Evolutionary conservation across 2,888 invertebrate genomes (phyloP).

Genomic region (Conchocele bisecta): DNA sequence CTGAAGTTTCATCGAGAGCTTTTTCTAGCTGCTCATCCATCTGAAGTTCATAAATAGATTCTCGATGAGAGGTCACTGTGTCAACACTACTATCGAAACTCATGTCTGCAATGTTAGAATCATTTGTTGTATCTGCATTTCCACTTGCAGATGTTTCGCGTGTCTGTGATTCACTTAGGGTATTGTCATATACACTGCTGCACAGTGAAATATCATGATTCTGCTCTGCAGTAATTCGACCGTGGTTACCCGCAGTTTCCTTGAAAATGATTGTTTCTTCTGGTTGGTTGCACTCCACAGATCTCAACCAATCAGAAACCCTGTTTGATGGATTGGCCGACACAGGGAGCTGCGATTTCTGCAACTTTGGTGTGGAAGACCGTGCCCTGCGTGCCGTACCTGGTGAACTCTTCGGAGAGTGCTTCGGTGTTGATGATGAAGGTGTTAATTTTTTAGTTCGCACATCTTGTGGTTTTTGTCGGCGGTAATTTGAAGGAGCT

Average conservation of each 20-base stretch:
- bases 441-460: slow-evolving; percentile 55
- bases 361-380: slow-evolving; percentile 50
- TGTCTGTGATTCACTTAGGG: slow-evolving; percentile 52
- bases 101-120: slow-evolving; percentile 64
- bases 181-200: slow-evolving; percentile 55
- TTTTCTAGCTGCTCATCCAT: slow-evolving; percentile 79
- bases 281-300: slow-evolving; percentile 69
- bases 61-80: slow-evolving; percentile 67
- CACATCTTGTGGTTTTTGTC: slow-evolving; percentile 61
- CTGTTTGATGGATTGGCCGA: slow-evolving; percentile 71
- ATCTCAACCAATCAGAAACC: slow-evolving; percentile 81
- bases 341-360: slow-evolving; percentile 66
- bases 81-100: slow-evolving; percentile 74
- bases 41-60: slow-evolving; percentile 80
- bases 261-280: slow-evolving; percentile 55
- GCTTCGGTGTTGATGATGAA: slow-evolving; percentile 68
- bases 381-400: slow-evolving; percentile 57
- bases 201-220: slow-evolving; percentile 56
- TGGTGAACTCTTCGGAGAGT: slow-evolving; percentile 72
- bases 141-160: slow-evolving; percentile 39
- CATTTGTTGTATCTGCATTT: slow-evolving; percentile 33
- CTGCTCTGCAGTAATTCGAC: not conserved
- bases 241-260: slow-evolving; percentile 47
- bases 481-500: slow-evolving; percentile 43
- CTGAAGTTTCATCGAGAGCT: slow-evolving; percentile 47